Percentiles rank a stretch among this genome's conserved stretches.
Evolutionary conservation across 1,140 invertebrate genomes (phyloP).

Genomic region (Dreissena rostriformis): DNA sequence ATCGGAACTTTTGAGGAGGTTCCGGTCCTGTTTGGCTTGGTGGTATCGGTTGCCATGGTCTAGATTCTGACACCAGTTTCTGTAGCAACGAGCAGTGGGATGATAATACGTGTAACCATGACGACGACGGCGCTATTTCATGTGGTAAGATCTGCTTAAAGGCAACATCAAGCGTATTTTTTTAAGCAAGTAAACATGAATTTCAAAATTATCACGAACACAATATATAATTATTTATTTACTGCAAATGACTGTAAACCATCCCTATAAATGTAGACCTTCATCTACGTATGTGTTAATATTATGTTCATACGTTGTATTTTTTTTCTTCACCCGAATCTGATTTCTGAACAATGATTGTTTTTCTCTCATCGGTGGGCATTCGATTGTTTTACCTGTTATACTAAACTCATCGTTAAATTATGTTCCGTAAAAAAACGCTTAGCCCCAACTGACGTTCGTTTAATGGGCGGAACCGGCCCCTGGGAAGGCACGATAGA

Average conservation of each 20-base stretch:
- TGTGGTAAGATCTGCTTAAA: constrained; percentile 26
- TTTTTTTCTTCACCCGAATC: too few relatives aligned
- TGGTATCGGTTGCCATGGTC: constrained; percentile 37
- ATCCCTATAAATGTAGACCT: too few relatives aligned
- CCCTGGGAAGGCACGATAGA: constrained; percentile 64
- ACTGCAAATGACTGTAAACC: too few relatives aligned
- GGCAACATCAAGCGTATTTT: too few relatives aligned
- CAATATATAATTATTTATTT: too few relatives aligned
- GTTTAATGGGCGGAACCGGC: neutral
- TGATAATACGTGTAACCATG: constrained; percentile 40
- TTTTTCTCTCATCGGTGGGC: neutral
- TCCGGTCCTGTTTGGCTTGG: constrained; percentile 48
- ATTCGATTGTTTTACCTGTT: neutral
- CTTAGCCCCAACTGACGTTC: constrained; percentile 44
- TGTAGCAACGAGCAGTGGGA: constrained; percentile 36
- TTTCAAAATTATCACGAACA: too few relatives aligned
- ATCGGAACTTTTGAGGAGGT: constrained; percentile 20
- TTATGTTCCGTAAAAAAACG: too few relatives aligned
- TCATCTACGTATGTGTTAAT: too few relatives aligned
- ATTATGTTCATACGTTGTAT: neutral
- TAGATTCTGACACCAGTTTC: constrained; percentile 29
- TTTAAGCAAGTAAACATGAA: too few relatives aligned
- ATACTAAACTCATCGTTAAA: neutral
- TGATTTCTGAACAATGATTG: neutral
- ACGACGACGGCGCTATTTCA: constrained; percentile 31